A percentile compares a stretch with the other conserved stretches of the same genome.
Evolutionary conservation across 2,797 vertebrate species (phyloP).

Genomic region (Cygnus olor): DNA sequence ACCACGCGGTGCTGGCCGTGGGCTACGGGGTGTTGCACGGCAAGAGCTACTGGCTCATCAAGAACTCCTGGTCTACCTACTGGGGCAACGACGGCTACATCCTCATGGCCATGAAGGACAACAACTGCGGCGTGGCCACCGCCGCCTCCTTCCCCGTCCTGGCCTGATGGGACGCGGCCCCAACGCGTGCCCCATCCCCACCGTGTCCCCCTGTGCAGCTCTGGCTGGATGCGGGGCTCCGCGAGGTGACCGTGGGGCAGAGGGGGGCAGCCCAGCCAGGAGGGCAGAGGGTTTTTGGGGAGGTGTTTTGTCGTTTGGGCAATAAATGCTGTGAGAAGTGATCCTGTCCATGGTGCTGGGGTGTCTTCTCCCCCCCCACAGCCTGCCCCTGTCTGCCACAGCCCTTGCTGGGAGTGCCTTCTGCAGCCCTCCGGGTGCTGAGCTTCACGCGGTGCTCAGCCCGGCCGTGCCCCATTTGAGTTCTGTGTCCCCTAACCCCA

Average conservation of each 20-base stretch:
- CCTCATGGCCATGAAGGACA: conserved; percentile 87
- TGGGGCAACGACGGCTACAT: conserved; percentile 87
- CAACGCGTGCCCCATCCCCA: neutral
- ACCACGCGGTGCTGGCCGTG: conserved; percentile 83
- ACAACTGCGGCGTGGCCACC: conserved; percentile 84
- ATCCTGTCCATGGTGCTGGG: neutral
- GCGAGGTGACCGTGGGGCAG: neutral
- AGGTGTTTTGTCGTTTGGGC: neutral
- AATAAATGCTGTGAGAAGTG: neutral
- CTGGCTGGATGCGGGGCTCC: fast-evolving
- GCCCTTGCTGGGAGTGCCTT: neutral
- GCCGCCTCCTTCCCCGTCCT: conserved; percentile 83
- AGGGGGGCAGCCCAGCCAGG: neutral
- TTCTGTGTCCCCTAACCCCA: too few species aligned
- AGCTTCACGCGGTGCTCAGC: neutral
- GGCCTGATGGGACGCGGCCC: conserved; percentile 37
- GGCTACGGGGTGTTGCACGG: conserved; percentile 77
- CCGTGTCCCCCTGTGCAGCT: neutral
- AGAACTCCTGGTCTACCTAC: conserved; percentile 88
- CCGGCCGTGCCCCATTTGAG: neutral
- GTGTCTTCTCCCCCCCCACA: neutral
- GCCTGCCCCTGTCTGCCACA: too few species aligned
- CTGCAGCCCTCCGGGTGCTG: neutral
- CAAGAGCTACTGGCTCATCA: conserved; percentile 82
- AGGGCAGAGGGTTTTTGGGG: neutral